Evolutionary conservation across 2,888 invertebrate species (phyloP), one percentile per base, ranked within the genome.

Genomic region (Meganola albula): DNA sequence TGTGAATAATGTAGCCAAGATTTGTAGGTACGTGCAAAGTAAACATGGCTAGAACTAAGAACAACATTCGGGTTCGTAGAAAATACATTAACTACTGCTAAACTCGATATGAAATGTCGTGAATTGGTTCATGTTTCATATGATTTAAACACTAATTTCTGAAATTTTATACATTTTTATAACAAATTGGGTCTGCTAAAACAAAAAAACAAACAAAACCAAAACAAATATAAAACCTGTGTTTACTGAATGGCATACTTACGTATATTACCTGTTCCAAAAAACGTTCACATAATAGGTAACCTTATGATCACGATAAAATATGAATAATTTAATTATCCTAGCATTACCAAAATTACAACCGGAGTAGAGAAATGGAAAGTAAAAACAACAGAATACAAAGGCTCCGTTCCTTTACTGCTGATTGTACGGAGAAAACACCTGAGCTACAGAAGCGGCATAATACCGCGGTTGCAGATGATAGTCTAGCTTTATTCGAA

Each of bases 401-500:
- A 58, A 61, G 61, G 63, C 62, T 68, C 59, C 71, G 63, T 78
- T 73, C 60, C 60, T 65, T 80, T 77, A 82, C 74, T 80, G 79
- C 79, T 74, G 74, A 80, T 80, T 77, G 76, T 71, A 68, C 59
- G 65, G 64, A 53, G 56, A 53, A 58, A 64, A 68, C 82, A 82
- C 80, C 82, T 80, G 82, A 58, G 75, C 61, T 46, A 46, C 52
- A 43, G 40, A 48, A 45, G 46, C 40, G 49, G 44, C 40, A 62
- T 59, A 61, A 57, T 61, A 49, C 56, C 49, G 35, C 53, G 51
- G 55, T 48, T 55, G 52, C 48, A 56, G 51, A 37, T 31, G 25
- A 43, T n/a, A n/a, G 16, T 16, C 4, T 16, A 6, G 6, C 16
- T 16, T 16, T 16, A 6, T 16, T 16, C 16, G 4, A 16, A 16